Base-by-base conservation (phyloP, 2,888 invertebrate genomes). In the Slavum lentiscoides region DNA sequence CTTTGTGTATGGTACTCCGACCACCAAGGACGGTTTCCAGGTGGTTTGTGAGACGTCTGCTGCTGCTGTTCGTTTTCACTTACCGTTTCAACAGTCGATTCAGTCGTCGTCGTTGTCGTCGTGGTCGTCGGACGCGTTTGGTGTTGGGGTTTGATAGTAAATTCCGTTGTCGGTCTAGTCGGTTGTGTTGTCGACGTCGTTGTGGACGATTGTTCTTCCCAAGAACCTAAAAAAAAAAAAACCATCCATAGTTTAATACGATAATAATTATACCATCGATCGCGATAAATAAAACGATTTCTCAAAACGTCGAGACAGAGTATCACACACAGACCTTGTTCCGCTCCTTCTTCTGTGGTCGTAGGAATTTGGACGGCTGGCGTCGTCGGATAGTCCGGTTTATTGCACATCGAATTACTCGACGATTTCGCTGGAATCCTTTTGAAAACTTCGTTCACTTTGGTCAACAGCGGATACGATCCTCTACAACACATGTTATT, bases 401-500 rank as follows among this genome's bases (percentile, higher is more conserved):
- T 82, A 7, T 67, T 62, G 70, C 84, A 58, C 15, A 84, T 83
- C 9, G 84, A 83, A 30, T 83, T 82, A 68, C 83, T 82, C 70
- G 83, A 84, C 37, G 85, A 84, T 82, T 86, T 85, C 2, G 85
- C 83, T 30, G 83, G 68, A 19, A 85, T 82, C 17, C 85, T 88
- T 53, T 93, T 93, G 39, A 96, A 87, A 0, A 92, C 95, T 23
- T 92, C 89, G 83, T 94, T 94, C 3, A 96, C 90, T 1, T 93
- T 91, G 64, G 91, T 90, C 17, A 96, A 87, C 66, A 96, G 86
- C 0, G 95, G 94, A 84, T 91, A 94, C 0, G 93, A 88, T 85
- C 94, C 94, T 7, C 88, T 88, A 85, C 96, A 95, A 86, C 96
- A 96, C 1, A 90, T 89, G 86, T 96, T 96, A 83, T 90, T 90